Evolutionary conservation across 1,140 invertebrate species (phyloP), one percentile per base, ranked within the genome.

Genomic region (Bombus fervidus): DNA sequence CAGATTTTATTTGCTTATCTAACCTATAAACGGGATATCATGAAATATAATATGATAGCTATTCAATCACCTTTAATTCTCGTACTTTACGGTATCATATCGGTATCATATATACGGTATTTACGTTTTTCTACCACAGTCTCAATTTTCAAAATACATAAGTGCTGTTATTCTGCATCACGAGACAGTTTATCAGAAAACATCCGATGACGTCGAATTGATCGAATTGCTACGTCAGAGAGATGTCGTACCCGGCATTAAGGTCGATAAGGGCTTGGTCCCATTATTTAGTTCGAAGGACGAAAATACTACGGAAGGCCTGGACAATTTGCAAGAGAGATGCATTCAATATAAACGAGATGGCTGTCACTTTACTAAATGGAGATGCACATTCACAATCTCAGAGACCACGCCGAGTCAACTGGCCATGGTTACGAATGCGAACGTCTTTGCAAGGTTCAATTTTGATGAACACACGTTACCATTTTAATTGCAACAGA

Each of bases 281-380:
- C 97, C 97, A 83, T 95, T 99, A 37, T 97, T 98, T 94, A 98
- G 99, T 57, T 98, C 98, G 81, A 97, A 99, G 91, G 97, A 97
- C 89, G 99, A 99, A 95, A 97, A 97, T 93, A 99, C 99, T 80
- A 99, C 99, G 66, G 99, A 99, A 96, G 99, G 99, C 95, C 96
- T 99, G 84, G 99, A 99, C 95, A 98, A 99, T 93, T 96, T 99
- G 92, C 97, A 97, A 86, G 97, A 98, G 92, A 97, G 99, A 83
- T 99, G 99, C 95, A 98, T 98, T 81, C 98, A 99, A 94, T 99
- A 99, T 96, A 99, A 99, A 95, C 98, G 99, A 93, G 98, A 99
- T 92, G 99, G 99, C 34, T 99, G 98, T 93, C 97, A 99, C 90
- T 99, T 99, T 95, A 98, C 99, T 91, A 99, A 99, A 93, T 99